Conservation (phyloP, 1,140 invertebrate genomes). For the Pygmarrhopalites habei region DNA sequence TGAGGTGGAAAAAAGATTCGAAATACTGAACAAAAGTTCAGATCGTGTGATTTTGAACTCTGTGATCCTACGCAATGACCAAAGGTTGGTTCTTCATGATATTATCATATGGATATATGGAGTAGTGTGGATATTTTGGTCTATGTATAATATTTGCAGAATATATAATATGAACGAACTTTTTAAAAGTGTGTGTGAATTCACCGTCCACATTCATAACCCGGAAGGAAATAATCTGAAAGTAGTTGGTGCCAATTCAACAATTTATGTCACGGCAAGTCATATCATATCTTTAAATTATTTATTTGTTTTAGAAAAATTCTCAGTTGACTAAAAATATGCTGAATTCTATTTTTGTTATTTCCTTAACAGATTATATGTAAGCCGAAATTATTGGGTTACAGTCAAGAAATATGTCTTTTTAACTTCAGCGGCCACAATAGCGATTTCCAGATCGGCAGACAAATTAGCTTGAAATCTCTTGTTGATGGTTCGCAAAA, state of each 20-base stretch:
- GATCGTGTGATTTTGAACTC: neutral
- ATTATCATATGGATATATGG: no score
- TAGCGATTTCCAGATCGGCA: slow-evolving; percentile 47
- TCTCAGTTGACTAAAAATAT: neutral
- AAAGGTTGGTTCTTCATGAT: no score
- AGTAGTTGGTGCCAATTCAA: neutral
- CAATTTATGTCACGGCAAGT: neutral
- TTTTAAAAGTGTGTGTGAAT: slow-evolving; percentile 12
- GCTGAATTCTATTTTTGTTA: no score
- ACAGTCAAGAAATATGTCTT: no score
- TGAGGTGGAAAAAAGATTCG: neutral
- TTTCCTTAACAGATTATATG: no score
- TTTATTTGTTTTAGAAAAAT: slow-evolving; percentile 41
- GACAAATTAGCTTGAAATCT: no score
- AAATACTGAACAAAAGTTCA: slow-evolving; percentile 2
- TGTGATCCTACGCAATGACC: neutral
- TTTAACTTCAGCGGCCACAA: slow-evolving; percentile 43
- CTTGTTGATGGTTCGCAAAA: no score
- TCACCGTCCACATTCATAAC: neutral
- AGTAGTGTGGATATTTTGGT: no score
- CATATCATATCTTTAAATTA: no score
- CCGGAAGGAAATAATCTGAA: neutral
- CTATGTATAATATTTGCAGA: no score
- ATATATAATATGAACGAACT: no score
- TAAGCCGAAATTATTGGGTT: no score